Evolutionary conservation across 2,888 invertebrate species (phyloP).

Genomic region (Leptopilina drosophilae): DNA sequence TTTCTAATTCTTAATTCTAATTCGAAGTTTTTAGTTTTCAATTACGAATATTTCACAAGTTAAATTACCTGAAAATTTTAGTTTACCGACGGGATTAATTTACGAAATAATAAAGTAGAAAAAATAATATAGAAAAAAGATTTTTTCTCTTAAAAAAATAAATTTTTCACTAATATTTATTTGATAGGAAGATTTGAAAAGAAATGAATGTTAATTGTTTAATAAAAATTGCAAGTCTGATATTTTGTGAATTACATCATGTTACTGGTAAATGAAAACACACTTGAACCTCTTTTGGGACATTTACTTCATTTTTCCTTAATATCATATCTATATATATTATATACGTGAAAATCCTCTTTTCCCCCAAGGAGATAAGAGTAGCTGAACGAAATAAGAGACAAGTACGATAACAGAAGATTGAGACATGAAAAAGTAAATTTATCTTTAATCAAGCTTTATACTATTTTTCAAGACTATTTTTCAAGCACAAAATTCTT

Average conservation of each 20-base stretch:
- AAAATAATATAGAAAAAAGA: too few species aligned
- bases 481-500: not conserved
- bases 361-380: constrained; percentile 26
- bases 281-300: constrained; percentile 18
- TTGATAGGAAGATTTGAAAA: too few species aligned
- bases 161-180: too few species aligned
- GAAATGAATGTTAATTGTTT: not conserved
- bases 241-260: constrained; percentile 11
- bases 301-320: constrained; percentile 25
- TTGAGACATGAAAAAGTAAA: constrained; percentile 36
- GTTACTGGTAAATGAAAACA: not conserved
- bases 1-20: too few species aligned
- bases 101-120: too few species aligned
- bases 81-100: too few species aligned
- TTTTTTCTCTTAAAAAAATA: too few species aligned
- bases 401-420: constrained; percentile 16
- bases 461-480: constrained; percentile 8
- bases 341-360: constrained; percentile 12
- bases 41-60: too few species aligned
- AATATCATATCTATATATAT: constrained; percentile 2
- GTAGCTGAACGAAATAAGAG: constrained; percentile 21
- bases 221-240: constrained; percentile 18
- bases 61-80: too few species aligned
- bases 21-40: too few species aligned
- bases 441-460: constrained; percentile 25